phyloP scores from a whole-genome alignment of 2,797 vertebrate genomes.

The Loriculus beryllinus region DNA sequence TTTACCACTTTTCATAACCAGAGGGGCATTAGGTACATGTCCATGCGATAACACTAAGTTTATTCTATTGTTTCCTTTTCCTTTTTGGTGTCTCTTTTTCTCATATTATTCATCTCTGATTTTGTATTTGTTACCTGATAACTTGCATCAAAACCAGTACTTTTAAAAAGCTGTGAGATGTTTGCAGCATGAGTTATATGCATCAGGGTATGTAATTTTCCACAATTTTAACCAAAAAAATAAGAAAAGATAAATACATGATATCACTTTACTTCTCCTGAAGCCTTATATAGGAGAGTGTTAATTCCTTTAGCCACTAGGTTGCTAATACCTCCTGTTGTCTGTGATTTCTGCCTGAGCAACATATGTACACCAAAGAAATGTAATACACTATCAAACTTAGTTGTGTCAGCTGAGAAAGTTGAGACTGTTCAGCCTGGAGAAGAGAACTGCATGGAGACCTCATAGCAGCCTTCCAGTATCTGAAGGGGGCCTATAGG shows the following conservation, averaged over 20 bases:
- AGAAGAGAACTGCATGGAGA: no score
- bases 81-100: neutral
- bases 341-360: neutral
- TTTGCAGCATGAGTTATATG: neutral
- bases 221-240: neutral
- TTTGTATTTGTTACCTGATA: neutral
- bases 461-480: no score
- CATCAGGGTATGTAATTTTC: neutral
- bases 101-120: neutral
- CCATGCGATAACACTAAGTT: neutral
- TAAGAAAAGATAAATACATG: neutral
- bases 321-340: neutral
- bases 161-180: neutral
- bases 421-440: no score
- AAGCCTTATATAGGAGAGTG: neutral
- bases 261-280: neutral
- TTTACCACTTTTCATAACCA: neutral
- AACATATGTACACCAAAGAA: neutral
- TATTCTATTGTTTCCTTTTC: neutral
- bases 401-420: neutral
- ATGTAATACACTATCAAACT: neutral
- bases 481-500: no score
- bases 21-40: accelerated
- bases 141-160: neutral
- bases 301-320: neutral